These are phyloP conservation scores for Enhydra lutris DNA, from an alignment of 2,113 vertebrate genomes.

Conservation along the genomic window DNA sequence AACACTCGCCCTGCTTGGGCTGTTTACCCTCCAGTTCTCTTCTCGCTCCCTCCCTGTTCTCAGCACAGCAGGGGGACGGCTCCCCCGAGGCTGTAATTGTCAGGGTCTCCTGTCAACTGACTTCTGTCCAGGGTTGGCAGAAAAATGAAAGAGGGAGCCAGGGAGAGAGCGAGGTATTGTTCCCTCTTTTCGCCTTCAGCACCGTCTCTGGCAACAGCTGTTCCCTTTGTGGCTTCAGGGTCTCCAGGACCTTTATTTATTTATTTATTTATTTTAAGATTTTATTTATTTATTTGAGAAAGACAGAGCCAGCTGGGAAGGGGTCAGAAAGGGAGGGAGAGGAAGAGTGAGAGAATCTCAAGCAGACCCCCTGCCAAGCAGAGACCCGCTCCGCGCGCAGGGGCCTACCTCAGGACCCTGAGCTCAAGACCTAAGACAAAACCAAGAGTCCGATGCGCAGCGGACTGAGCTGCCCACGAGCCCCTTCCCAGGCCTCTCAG, in stretches of 20 bases:
- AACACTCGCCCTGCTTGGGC: neutral
- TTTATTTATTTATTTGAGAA: neutral
- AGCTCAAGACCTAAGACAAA: neutral
- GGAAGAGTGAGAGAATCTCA: neutral
- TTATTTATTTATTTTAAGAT: neutral
- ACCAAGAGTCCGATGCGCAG: neutral
- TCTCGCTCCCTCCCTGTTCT: neutral
- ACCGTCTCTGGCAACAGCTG: neutral
- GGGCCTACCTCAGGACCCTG: neutral
- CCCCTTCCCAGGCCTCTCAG: neutral
- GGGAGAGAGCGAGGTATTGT: neutral
- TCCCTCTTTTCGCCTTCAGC: neutral
- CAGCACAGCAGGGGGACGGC: neutral
- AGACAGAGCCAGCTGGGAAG: neutral
- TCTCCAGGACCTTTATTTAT: neutral
- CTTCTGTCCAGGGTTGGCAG: neutral
- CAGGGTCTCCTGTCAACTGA: neutral
- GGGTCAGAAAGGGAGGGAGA: neutral
- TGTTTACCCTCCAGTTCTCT: neutral
- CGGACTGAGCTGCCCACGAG: neutral
- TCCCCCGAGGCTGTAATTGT: neutral
- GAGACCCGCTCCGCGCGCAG: rapidly evolving
- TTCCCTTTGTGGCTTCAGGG: neutral
- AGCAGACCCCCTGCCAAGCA: neutral
- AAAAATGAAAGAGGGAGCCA: neutral